Evolutionary conservation across 2,797 vertebrate genomes (phyloP).

Genomic region (Dicrostonyx torquatus): DNA sequence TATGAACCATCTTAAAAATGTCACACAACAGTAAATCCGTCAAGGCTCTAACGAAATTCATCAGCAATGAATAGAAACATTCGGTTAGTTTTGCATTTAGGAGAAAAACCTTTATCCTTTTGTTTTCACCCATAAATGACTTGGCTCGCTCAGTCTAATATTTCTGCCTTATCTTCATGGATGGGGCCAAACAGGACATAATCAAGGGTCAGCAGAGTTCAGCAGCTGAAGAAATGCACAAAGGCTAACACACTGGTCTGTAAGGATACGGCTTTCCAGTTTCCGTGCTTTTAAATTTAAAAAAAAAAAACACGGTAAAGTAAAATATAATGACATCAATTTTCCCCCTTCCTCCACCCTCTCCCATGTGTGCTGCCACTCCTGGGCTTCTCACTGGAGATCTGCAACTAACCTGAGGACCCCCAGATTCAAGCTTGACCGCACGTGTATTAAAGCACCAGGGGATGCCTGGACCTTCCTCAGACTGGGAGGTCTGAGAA

Average conservation of each 20-base stretch:
- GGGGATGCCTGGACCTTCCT: too few relatives aligned
- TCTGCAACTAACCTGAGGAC: not conserved
- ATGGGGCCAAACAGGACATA: not conserved
- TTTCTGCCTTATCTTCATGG: not conserved
- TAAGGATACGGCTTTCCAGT: not conserved
- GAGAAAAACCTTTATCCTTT: not conserved
- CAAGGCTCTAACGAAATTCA: conserved; percentile 18
- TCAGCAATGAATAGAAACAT: not conserved
- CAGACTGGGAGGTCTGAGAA: not conserved
- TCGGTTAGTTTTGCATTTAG: not conserved
- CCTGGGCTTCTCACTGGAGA: not conserved
- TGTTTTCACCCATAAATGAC: conserved; percentile 10
- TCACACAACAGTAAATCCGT: conserved; percentile 60
- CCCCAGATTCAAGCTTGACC: not conserved
- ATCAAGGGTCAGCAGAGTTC: not conserved
- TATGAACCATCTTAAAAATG: conserved; percentile 22
- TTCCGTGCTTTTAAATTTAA: not conserved
- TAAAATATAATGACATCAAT: not conserved
- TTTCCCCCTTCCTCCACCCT: not conserved
- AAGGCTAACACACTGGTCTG: conserved; percentile 1
- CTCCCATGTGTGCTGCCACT: too few relatives aligned
- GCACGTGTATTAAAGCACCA: not conserved
- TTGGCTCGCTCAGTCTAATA: not conserved
- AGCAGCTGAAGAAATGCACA: not conserved
- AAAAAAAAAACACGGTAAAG: not conserved